Conservation (phyloP, 2,113 vertebrate species). For the Protobothrops mucrosquamatus region DNA sequence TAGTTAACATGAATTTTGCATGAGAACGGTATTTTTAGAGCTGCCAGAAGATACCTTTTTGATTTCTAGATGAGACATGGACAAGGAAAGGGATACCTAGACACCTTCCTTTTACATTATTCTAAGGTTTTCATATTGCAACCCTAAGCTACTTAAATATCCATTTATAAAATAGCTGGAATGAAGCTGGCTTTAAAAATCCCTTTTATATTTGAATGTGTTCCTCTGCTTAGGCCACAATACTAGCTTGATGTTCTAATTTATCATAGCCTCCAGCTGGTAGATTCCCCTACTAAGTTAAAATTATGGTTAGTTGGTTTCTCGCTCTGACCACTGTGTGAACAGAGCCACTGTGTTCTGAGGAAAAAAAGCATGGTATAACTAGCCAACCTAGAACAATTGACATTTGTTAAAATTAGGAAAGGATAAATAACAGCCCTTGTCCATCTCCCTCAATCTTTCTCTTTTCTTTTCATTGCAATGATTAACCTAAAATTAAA, state of each 20-base stretch:
- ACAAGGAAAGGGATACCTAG: not conserved
- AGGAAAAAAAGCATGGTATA: not conserved
- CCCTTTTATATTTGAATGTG: not conserved
- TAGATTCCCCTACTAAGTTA: not conserved
- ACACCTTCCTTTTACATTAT: not conserved
- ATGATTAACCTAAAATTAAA: not conserved
- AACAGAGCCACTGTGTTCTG: not conserved
- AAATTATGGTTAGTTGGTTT: not conserved
- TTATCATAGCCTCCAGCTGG: not conserved
- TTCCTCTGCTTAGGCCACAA: not conserved
- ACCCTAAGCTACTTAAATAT: not conserved
- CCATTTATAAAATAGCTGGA: not conserved
- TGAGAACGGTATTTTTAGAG: constrained; percentile 22
- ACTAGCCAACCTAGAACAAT: not conserved
- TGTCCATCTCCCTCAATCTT: not conserved
- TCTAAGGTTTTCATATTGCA: not conserved
- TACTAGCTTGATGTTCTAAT: not conserved
- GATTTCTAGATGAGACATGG: constrained; percentile 1
- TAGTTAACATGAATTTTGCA: constrained; percentile 24
- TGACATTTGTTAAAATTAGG: not conserved
- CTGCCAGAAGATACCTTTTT: not conserved
- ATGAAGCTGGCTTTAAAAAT: not conserved
- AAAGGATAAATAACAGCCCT: not conserved
- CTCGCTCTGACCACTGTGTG: not conserved
- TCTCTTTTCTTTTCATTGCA: not conserved